Base-by-base conservation (phyloP, 2,797 vertebrate species). In the Manis crassicaudata region DNA sequence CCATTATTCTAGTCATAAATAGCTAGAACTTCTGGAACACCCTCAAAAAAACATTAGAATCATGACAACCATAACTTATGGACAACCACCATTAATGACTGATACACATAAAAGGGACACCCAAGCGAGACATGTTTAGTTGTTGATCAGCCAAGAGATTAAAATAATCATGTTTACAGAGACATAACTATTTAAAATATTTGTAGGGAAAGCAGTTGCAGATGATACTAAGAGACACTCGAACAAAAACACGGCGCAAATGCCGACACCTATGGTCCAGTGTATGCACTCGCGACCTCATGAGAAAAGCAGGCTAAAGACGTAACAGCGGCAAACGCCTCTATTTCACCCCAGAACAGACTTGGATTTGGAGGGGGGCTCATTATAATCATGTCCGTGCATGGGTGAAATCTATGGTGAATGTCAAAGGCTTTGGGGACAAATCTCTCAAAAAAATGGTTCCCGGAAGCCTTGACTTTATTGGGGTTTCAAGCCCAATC, bases 201-300 rank as follows among this genome's bases (percentile, higher is more conserved):
- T 98, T 98, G 98, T 91, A 98, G 93, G 98, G 96, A 98, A 98
- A 98, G 98, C 60, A 98, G 95, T 98, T 98, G 82, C 96, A 97
- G 97, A 98, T 97, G 97, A 97, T 97, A 97, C 81, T 92, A 7
- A 98, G 95, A 97, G 3, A 96, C 95, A 97, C 96, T 98, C 97
- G 98, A 98, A 98, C 88, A 97, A 97, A 98, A 98, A 98, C 94
- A 98, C 23, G 96, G 97, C 75, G 70, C 89, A 96, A 97, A 97
- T 94, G 97, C 97, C 98, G 97, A 97, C 93, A 96, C 97, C 98
- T 92, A 97, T 98, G 97, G 98, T 93, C 95, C 96, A 97, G 96
- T 16, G 92, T 2, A 81, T 76, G 84, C 14, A 37, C 90, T 62
- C 96, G 96, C 96, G 97, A 98, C 88, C 91, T 95, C 95, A 95